Base-by-base conservation (phyloP, 2,113 vertebrate genomes). In the Clarias macrocephalus region DNA sequence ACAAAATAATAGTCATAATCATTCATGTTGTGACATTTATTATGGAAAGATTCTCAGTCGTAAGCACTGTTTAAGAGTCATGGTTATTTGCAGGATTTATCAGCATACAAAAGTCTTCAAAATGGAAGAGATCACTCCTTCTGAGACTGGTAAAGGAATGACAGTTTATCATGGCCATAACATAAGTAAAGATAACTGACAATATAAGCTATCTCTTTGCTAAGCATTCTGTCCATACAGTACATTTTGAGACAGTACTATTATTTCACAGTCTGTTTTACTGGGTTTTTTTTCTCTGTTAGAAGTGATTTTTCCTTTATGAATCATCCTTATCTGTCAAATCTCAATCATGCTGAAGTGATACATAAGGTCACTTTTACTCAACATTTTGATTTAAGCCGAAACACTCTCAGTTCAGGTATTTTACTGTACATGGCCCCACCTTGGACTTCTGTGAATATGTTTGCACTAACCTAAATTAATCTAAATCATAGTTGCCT, bases 251-350 rank as follows among this genome's bases (percentile, higher is more conserved):
- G 21, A 42, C 68, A 73, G 48, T 48, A 48, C 5, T 23, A 1
- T 48, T 7, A 21, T 42, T 42, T 72, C 30, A 33, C 18, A 8
- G 65, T 28, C 63, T 28, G 63, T 12, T 28, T 28, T 28, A 28
- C 1, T 66, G n/a, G 28, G 13, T 9, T 66, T 28, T 28, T 66
- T 72, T 48, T 54, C 56, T 33, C n/a, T 80, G 10, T 30, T 21
- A 3, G 59, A 59, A 30, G n/a, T 80, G 54, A 5, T 54, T 25
- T 75, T 48, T 37, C 33, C 70, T 76, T 5, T 76, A 76, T 76
- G 13, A 80, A 80, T 80, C 77, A 79, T 77, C 56, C n/a, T 33
- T 28, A 80, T 77, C 48, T 56, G 75, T 2, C 16, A 80, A 80
- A 80, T 59, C n/a, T 80, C 77, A 80, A 80, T 59, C 54, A 59